Evolutionary conservation across 2,113 vertebrate species (phyloP).

Genomic region (Mystacornis crossleyi): DNA sequence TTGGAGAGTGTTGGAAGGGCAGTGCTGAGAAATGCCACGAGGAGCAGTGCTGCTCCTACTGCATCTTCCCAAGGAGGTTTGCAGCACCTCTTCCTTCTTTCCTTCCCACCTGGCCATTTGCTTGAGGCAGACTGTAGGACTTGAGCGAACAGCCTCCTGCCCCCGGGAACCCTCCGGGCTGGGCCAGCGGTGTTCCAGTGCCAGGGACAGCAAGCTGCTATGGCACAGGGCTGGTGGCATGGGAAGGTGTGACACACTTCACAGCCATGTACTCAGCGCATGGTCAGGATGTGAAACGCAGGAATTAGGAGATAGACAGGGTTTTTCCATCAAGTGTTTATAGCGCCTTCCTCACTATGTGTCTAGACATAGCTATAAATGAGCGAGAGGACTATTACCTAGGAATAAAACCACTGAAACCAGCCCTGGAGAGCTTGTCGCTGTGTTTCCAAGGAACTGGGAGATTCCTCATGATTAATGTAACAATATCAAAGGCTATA

Average conservation of each 20-base stretch:
- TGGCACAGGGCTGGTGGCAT: background rate
- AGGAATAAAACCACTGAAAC: slow-evolving; percentile 30
- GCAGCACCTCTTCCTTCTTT: background rate
- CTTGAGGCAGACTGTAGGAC: rapidly evolving
- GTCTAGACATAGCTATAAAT: slow-evolving; percentile 63
- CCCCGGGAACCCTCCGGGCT: background rate
- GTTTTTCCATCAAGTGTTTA: slow-evolving; percentile 22
- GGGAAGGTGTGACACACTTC: background rate
- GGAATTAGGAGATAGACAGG: background rate
- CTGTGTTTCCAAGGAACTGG: slow-evolving; percentile 1
- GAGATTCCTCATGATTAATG: slow-evolving; percentile 35
- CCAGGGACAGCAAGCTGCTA: background rate
- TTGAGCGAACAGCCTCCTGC: background rate
- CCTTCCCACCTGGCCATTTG: background rate
- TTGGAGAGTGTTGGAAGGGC: background rate
- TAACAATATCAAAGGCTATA: background rate
- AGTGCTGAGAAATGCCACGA: background rate
- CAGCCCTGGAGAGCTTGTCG: background rate
- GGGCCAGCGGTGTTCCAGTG: rapidly evolving
- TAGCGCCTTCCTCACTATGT: slow-evolving; percentile 3
- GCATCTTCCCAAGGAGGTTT: background rate
- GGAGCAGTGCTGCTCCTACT: background rate
- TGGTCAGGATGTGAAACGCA: rapidly evolving
- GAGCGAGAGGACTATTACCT: slow-evolving; percentile 46
- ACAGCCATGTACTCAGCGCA: rapidly evolving